A percentile compares a stretch with the other conserved stretches of the same genome.
Evolutionary conservation across 2,888 invertebrate species (phyloP).

Genomic region (Caenorhabditis wallacei): DNA sequence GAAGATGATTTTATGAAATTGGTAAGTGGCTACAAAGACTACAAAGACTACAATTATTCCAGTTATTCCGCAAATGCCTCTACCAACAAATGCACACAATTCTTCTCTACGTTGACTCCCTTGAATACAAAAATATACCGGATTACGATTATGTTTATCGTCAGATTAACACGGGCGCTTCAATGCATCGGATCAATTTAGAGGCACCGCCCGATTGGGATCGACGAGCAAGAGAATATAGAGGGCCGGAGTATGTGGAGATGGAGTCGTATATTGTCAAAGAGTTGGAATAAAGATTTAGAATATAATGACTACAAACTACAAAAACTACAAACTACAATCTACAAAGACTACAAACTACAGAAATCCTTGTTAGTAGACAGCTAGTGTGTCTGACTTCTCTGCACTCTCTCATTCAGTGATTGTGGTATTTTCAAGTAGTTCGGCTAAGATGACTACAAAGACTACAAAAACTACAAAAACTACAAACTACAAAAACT

Average conservation of each 20-base stretch:
- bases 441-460: no score
- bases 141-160: constrained; percentile 67
- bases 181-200: neutral
- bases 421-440: no score
- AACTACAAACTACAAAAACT: no score
- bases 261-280: constrained; percentile 62
- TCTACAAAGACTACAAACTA: no score
- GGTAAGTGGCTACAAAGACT: constrained; percentile 6
- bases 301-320: no score
- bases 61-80: constrained; percentile 49
- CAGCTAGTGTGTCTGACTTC: no score
- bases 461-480: no score
- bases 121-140: constrained; percentile 64
- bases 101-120: constrained; percentile 57
- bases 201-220: constrained; percentile 64
- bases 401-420: no score
- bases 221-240: constrained; percentile 28
- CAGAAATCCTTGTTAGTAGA: no score
- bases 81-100: constrained; percentile 59
- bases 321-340: no score
- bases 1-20: constrained; percentile 23
- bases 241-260: constrained; percentile 61
- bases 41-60: neutral
- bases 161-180: constrained; percentile 1
- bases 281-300: no score